Conservation (phyloP, 2,888 invertebrate species). For the Megastigmus dorsalis region DNA sequence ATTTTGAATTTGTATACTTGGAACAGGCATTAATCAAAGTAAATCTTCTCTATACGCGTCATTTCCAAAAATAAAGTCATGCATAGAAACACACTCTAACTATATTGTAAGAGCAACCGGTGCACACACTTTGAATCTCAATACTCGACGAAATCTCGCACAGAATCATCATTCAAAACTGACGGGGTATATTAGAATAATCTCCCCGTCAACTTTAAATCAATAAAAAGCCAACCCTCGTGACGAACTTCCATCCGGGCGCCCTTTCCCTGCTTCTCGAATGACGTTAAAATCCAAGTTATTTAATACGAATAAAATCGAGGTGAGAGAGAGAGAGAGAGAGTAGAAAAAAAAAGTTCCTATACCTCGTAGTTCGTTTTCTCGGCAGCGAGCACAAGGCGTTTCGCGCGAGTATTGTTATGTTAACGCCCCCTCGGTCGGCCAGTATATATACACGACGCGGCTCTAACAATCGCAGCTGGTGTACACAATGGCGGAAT, state of each 20-base stretch:
- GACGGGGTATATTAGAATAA: slow-evolving; percentile 23
- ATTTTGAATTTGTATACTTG: too few species aligned
- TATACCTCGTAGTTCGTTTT: background rate
- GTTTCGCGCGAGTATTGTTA: slow-evolving; percentile 68
- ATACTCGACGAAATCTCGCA: background rate
- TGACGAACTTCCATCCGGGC: background rate
- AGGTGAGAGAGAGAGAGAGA: too few species aligned
- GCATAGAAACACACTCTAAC: background rate
- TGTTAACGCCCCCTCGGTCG: slow-evolving; percentile 68
- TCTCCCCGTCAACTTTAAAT: slow-evolving; percentile 17
- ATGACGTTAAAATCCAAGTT: background rate
- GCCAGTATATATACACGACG: too few species aligned
- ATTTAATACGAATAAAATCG: slow-evolving; percentile 38
- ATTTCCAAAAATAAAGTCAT: background rate
- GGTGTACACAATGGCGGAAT: slow-evolving; percentile 38
- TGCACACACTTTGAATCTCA: background rate
- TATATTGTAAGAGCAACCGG: slow-evolving; percentile 8
- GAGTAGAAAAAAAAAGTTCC: slow-evolving; percentile 45
- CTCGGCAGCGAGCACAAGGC: background rate
- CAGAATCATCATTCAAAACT: slow-evolving; percentile 18
- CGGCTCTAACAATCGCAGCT: slow-evolving; percentile 70
- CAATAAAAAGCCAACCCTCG: slow-evolving; percentile 21
- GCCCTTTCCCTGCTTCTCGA: background rate
- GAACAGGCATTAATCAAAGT: slow-evolving; percentile 4
- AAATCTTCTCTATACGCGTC: background rate